These are phyloP conservation scores for Hirundo rustica DNA, from an alignment of 2,797 vertebrate genomes.

Conservation along the genomic window DNA sequence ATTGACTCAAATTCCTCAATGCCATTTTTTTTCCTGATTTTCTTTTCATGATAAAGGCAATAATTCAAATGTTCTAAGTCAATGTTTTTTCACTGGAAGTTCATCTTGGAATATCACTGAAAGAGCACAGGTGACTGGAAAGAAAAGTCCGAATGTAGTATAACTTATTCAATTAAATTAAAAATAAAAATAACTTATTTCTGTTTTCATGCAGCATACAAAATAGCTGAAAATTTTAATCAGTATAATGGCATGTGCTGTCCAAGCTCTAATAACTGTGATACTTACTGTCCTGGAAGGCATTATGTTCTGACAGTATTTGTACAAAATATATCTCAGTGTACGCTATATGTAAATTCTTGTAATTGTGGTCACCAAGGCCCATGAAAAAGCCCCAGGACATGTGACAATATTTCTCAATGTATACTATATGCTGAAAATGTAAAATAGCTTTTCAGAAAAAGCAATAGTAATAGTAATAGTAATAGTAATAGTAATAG, in stretches of 20 bases:
- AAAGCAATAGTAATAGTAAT: neutral
- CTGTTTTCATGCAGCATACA: neutral
- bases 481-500: neutral
- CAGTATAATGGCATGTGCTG: neutral
- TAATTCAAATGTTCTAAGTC: neutral
- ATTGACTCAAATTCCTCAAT: neutral
- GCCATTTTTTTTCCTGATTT: conserved; percentile 2
- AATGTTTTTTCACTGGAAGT: neutral
- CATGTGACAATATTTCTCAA: neutral
- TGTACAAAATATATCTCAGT: neutral
- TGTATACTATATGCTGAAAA: neutral
- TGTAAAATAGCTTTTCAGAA: neutral
- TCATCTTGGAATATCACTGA: neutral
- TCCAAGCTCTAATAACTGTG: neutral
- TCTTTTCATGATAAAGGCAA: neutral
- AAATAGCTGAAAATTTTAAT: neutral
- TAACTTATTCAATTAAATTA: neutral
- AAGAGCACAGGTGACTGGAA: neutral
- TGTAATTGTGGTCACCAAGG: neutral
- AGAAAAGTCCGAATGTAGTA: neutral
- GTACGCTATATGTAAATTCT: neutral
- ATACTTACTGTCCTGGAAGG: neutral
- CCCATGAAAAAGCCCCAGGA: neutral
- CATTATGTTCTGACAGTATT: neutral
- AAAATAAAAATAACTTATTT: neutral